These are phyloP conservation scores for Melanerpes aurifrons DNA, from an alignment of 2,113 vertebrate genomes.

Conservation along the genomic window DNA sequence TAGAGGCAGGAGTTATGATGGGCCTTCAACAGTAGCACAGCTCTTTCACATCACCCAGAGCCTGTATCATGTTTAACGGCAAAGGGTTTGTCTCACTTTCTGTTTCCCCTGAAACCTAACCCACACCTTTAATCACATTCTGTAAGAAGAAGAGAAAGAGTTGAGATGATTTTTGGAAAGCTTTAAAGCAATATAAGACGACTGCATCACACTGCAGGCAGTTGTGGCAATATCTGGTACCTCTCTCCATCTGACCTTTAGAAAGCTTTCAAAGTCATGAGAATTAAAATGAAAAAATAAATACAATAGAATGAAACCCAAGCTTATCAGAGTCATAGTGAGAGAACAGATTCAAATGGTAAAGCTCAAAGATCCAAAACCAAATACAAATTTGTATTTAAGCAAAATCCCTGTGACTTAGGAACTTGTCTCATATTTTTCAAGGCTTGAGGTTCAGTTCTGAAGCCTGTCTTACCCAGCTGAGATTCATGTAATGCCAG, in stretches of 20 bases:
- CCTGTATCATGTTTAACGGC: not conserved
- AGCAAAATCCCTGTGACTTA: not conserved
- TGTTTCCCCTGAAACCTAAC: not conserved
- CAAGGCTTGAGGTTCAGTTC: not conserved
- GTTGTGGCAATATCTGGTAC: not conserved
- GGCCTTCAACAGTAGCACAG: not conserved
- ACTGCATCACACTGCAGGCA: not conserved
- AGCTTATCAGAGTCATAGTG: not conserved
- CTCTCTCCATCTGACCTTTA: constrained; percentile 37
- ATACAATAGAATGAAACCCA: not conserved
- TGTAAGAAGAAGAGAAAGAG: not conserved
- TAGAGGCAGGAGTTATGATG: not conserved
- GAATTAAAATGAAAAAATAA: constrained; percentile 30
- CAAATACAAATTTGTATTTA: constrained; percentile 14
- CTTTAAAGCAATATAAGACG: not conserved
- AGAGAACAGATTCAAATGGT: not conserved
- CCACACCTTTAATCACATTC: not conserved
- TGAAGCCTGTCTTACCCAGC: not conserved
- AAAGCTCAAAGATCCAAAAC: constrained; percentile 8
- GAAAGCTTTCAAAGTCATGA: constrained; percentile 29
- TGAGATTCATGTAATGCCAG: not conserved
- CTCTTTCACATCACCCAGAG: not conserved
- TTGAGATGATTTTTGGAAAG: not conserved
- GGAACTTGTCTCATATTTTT: not conserved
- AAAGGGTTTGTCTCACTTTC: not conserved